Conservation (phyloP, 30 jellyfish, hydroid and myxozoan species). For the Calvadosia cruxmelitensis region DNA sequence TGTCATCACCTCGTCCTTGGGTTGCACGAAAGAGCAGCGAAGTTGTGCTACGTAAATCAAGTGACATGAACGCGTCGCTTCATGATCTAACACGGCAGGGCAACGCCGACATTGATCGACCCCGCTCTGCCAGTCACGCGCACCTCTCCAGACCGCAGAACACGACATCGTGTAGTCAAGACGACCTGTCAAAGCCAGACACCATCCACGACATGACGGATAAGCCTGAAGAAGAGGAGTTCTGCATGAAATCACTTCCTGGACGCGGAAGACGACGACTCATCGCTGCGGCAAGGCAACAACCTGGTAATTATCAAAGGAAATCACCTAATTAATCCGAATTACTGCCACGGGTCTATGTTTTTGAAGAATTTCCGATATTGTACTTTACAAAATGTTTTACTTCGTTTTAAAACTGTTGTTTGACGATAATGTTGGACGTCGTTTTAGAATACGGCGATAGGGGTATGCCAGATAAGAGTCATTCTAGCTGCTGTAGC, state of each 20-base stretch:
- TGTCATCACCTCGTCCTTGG: slow-evolving; percentile 62
- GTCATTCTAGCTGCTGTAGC: too few species aligned
- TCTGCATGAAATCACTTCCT: neutral
- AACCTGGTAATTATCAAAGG: neutral
- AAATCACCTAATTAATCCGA: neutral
- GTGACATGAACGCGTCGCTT: neutral
- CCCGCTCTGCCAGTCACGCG: neutral
- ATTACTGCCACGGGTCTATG: neutral
- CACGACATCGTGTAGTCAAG: neutral
- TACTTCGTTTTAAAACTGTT: too few species aligned
- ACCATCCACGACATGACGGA: neutral
- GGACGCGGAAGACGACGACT: neutral
- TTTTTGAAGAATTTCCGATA: neutral
- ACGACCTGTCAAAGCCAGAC: neutral
- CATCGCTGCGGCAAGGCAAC: neutral
- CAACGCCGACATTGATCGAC: slow-evolving; percentile 7
- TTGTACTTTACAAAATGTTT: too few species aligned
- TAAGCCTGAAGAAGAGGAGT: neutral
- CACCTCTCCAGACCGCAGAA: neutral
- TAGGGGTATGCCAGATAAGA: too few species aligned
- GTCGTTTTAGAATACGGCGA: too few species aligned
- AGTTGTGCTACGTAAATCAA: neutral
- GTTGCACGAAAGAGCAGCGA: slow-evolving; percentile 18
- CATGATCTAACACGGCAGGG: neutral
- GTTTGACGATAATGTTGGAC: too few species aligned